These are phyloP conservation scores for Leptopilina clavipes DNA, from an alignment of 1,140 invertebrate genomes.

Conservation along the genomic window DNA sequence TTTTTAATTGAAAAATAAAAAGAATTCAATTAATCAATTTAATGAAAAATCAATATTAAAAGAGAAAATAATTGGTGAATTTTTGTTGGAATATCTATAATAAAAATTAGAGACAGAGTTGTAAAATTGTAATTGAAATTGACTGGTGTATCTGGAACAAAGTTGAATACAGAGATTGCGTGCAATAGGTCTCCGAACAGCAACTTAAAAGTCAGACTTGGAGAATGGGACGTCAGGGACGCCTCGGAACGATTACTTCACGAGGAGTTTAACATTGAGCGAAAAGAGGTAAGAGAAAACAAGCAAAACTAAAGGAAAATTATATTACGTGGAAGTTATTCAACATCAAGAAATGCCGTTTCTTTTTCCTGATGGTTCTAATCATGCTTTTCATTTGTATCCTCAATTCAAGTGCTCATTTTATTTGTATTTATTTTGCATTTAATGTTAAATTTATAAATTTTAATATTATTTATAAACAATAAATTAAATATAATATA, in stretches of 20 bases:
- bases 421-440: background rate
- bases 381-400: background rate
- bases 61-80: background rate
- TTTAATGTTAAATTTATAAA: background rate
- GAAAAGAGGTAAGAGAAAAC: constrained; percentile 82
- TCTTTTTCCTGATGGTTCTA: background rate
- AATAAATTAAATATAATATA: no score
- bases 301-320: constrained; percentile 28
- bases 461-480: no score
- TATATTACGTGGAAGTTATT: constrained; percentile 20
- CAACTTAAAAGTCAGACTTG: constrained; percentile 89
- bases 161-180: constrained; percentile 49
- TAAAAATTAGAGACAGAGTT: background rate
- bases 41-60: no score
- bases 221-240: constrained; percentile 93
- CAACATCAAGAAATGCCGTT: constrained; percentile 34
- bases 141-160: constrained; percentile 35
- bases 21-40: background rate
- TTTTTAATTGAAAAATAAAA: background rate
- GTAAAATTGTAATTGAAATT: background rate
- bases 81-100: background rate
- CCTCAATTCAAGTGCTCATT: background rate
- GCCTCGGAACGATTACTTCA: constrained; percentile 87
- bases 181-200: constrained; percentile 83
- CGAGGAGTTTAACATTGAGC: constrained; percentile 91